phyloP scores from a whole-genome alignment of 2,888 invertebrate genomes.

The Lasioglossum morio region DNA sequence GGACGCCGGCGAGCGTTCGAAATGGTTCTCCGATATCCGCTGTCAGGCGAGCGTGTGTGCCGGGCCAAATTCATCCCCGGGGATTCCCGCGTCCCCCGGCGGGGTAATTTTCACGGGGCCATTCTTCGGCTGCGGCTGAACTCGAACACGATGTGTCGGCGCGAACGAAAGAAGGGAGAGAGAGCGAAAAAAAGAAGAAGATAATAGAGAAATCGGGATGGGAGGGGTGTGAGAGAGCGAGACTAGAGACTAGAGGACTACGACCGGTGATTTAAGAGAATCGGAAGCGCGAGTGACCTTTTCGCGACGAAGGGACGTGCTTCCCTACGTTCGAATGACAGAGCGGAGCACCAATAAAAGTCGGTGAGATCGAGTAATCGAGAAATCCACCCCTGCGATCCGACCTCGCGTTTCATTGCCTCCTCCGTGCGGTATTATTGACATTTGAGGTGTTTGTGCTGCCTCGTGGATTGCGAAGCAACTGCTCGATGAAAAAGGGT shows the following conservation, averaged over 20 bases:
- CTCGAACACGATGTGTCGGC: slow-evolving; percentile 42
- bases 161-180: slow-evolving; percentile 16
- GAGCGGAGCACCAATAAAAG: slow-evolving; percentile 70
- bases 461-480: slow-evolving; percentile 31
- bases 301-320: slow-evolving; percentile 17
- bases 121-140: slow-evolving; percentile 39
- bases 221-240: too few relatives aligned
- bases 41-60: slow-evolving; percentile 25
- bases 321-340: slow-evolving; percentile 42
- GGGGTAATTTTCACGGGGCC: slow-evolving; percentile 58
- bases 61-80: slow-evolving; percentile 47
- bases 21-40: slow-evolving; percentile 53
- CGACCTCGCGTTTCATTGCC: slow-evolving; percentile 34
- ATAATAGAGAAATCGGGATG: background rate
- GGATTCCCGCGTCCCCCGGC: slow-evolving; percentile 29
- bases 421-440: slow-evolving; percentile 10
- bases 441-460: slow-evolving; percentile 22
- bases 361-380: slow-evolving; percentile 60
- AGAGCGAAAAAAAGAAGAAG: background rate
- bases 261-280: slow-evolving; percentile 44
- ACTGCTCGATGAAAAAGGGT: slow-evolving; percentile 1
- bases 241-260: background rate
- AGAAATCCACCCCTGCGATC: slow-evolving; percentile 59
- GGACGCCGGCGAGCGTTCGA: slow-evolving; percentile 26
- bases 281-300: slow-evolving; percentile 25